Conservation (phyloP, 2,797 vertebrate species). For the Aeoliscus strigatus region DNA sequence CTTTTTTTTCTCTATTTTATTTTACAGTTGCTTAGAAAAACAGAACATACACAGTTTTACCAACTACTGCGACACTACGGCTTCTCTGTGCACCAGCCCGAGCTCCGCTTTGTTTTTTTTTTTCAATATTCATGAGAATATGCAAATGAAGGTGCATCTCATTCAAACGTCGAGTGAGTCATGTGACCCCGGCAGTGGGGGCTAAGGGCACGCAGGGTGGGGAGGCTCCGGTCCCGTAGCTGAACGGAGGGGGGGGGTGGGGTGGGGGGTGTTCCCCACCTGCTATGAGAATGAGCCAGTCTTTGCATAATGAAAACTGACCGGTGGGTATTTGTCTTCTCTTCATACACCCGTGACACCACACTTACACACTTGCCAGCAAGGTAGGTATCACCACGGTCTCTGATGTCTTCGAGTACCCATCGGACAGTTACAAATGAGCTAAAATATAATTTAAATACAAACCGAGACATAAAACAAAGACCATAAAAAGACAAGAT, state of each 20-base stretch:
- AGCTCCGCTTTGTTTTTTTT: slow-evolving; percentile 25
- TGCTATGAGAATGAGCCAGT: slow-evolving; percentile 46
- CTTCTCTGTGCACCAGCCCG: slow-evolving; percentile 20
- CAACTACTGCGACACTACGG: slow-evolving; percentile 44
- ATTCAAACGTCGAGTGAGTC: slow-evolving; percentile 67
- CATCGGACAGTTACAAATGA: slow-evolving; percentile 49
- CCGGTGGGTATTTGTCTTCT: slow-evolving; percentile 17
- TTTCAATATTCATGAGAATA: slow-evolving; percentile 59
- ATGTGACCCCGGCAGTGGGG: slow-evolving; percentile 59
- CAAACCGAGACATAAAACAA: slow-evolving; percentile 59
- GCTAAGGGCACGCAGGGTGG: slow-evolving; percentile 59
- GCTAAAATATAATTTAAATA: slow-evolving; percentile 71
- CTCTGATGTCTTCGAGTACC: slow-evolving; percentile 36
- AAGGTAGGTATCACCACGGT: slow-evolving; percentile 56
- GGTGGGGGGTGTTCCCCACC: slow-evolving; percentile 27
- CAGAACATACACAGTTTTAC: slow-evolving; percentile 52
- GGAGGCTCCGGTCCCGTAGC: slow-evolving; percentile 50
- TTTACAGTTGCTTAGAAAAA: slow-evolving; percentile 71
- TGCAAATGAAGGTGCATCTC: slow-evolving; percentile 67
- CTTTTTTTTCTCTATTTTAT: slow-evolving; percentile 66
- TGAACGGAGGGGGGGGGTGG: slow-evolving; percentile 13
- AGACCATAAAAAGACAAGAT: slow-evolving; percentile 23
- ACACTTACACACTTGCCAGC: slow-evolving; percentile 60
- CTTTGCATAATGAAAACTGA: slow-evolving; percentile 66
- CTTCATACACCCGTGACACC: slow-evolving; percentile 46